Conservation (phyloP, 2,113 vertebrate species). For the Oreocharis arfaki region DNA sequence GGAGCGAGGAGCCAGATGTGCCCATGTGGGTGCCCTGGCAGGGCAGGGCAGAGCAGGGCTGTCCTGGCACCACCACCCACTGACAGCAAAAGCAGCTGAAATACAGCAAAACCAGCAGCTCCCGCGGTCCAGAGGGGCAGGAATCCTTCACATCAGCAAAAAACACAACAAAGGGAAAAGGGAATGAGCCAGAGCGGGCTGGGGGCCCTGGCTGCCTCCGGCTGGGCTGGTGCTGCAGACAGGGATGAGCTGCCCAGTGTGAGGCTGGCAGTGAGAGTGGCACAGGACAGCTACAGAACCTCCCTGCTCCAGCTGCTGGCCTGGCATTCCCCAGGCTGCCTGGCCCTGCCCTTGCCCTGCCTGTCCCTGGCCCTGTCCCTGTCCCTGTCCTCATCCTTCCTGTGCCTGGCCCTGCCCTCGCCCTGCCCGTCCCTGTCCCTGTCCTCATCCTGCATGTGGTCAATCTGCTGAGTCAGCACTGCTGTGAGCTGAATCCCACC, state of each 20-base stretch:
- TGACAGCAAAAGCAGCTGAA: not conserved
- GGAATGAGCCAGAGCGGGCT: not conserved
- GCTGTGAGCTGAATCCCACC: not conserved
- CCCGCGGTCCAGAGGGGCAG: not conserved
- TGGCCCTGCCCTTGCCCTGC: not conserved
- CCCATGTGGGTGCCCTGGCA: accelerated
- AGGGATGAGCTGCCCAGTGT: accelerated
- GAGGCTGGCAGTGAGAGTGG: not conserved
- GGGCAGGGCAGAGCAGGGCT: not conserved
- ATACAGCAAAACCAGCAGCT: not conserved
- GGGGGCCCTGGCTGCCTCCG: not conserved
- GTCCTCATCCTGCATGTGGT: not conserved
- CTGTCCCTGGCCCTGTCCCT: not conserved
- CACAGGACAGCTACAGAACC: not conserved
- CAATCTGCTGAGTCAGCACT: not conserved
- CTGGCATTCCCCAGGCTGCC: not conserved
- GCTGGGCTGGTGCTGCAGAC: not conserved
- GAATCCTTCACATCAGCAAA: not conserved
- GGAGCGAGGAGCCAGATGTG: not conserved
- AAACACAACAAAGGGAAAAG: not conserved
- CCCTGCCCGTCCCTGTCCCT: not conserved
- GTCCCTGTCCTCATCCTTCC: not conserved
- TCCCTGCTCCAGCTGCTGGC: accelerated
- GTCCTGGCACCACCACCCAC: not conserved
- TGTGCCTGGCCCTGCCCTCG: too few species aligned